These are phyloP conservation scores for Diachasmimorpha longicaudata DNA, from an alignment of 1,140 invertebrate species.

Conservation along the genomic window DNA sequence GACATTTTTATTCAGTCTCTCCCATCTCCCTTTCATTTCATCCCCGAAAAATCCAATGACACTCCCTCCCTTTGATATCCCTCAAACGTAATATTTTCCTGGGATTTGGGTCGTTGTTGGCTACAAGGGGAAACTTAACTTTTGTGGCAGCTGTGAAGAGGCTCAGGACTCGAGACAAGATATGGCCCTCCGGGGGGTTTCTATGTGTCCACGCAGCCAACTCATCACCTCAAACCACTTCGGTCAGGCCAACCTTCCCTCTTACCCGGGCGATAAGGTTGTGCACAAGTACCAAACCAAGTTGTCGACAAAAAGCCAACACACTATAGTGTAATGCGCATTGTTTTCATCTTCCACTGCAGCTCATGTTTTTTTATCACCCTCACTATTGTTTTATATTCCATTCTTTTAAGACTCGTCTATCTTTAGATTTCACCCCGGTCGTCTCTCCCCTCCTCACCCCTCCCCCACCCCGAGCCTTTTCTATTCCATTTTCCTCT, in stretches of 20 bases:
- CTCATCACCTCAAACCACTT: not conserved
- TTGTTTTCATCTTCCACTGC: not conserved
- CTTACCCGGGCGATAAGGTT: slow-evolving; percentile 2
- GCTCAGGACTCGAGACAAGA: not conserved
- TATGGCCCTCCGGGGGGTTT: not conserved
- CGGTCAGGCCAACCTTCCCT: slow-evolving; percentile 9
- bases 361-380: not conserved
- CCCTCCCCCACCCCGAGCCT: not conserved
- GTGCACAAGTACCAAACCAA: slow-evolving; percentile 9
- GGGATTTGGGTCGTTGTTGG: slow-evolving; percentile 1
- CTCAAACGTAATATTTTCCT: not conserved
- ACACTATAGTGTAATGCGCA: not conserved
- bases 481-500: not conserved
- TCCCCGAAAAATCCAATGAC: not conserved
- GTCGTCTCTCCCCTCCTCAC: no score
- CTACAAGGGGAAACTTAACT: not conserved
- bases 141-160: not conserved
- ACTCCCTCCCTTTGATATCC: not conserved
- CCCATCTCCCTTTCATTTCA: not conserved
- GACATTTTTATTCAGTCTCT: not conserved
- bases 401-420: not conserved
- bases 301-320: slow-evolving; percentile 10
- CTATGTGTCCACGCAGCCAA: slow-evolving; percentile 1
- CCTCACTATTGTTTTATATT: not conserved
- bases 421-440: not conserved